Evolutionary conservation across 2,113 vertebrate species (phyloP).

Genomic region (Elephantulus edwardii): DNA sequence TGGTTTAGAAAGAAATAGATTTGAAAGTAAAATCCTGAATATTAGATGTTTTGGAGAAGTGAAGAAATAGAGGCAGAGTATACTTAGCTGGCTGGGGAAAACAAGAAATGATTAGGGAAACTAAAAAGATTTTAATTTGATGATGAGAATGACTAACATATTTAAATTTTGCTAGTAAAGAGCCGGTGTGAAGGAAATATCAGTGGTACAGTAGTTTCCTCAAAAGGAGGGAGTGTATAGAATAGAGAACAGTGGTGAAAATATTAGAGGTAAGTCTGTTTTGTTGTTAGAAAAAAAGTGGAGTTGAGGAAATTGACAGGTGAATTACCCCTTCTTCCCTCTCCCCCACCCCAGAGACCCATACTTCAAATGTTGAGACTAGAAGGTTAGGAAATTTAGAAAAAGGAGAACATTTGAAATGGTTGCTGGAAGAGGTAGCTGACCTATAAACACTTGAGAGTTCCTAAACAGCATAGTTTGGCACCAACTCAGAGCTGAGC

Average conservation of each 20-base stretch:
- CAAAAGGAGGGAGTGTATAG: too few species aligned
- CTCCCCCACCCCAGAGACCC: not conserved
- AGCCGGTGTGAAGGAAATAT: not conserved
- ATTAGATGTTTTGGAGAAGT: not conserved
- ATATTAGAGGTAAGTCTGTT: not conserved
- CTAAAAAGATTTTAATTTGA: not conserved
- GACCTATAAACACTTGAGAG: too few species aligned
- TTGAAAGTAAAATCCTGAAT: not conserved
- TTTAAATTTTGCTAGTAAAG: not conserved
- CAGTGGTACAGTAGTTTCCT: rapidly evolving
- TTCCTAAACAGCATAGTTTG: too few species aligned
- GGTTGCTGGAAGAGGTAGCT: not conserved
- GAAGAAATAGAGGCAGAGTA: not conserved
- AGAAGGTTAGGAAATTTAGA: not conserved
- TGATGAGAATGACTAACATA: not conserved
- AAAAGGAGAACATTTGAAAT: not conserved
- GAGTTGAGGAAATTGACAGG: not conserved
- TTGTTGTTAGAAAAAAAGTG: not conserved
- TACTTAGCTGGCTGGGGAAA: too few species aligned
- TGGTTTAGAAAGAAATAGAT: not conserved
- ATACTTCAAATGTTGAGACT: not conserved
- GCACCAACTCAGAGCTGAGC: too few species aligned
- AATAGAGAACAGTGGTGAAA: not conserved
- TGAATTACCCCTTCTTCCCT: not conserved
- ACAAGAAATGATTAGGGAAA: too few species aligned